A percentile compares a stretch with the other conserved stretches of the same genome.
Conservation (phyloP, 2,888 invertebrate species). For the Beris chalybata region DNA sequence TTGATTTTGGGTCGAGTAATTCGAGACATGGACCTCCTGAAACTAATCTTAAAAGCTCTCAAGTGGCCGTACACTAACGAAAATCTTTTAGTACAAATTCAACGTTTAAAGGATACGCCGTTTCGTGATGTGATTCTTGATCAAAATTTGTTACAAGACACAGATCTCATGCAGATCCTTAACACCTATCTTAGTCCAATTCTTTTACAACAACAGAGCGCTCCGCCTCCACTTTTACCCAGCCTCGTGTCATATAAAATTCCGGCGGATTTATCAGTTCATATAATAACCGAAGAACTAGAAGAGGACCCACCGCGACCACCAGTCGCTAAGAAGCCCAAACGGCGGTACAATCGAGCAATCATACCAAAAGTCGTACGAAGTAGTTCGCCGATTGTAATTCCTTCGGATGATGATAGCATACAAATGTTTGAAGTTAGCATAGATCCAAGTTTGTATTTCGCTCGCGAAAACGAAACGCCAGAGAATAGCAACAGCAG, state of each 20-base stretch:
- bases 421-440: slow-evolving; percentile 42
- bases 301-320: slow-evolving; percentile 37
- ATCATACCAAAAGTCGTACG: neutral
- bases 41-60: slow-evolving; percentile 53
- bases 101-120: slow-evolving; percentile 49
- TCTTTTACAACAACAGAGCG: slow-evolving; percentile 26
- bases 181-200: slow-evolving; percentile 48
- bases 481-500: slow-evolving; percentile 23
- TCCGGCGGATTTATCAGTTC: slow-evolving; percentile 54
- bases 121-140: slow-evolving; percentile 53
- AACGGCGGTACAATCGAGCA: neutral
- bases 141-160: slow-evolving; percentile 52
- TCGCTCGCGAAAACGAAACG: slow-evolving; percentile 37
- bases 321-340: neutral
- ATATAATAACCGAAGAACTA: slow-evolving; percentile 50
- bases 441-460: slow-evolving; percentile 43
- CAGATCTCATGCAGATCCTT: slow-evolving; percentile 53
- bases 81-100: slow-evolving; percentile 50
- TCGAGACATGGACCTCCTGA: slow-evolving; percentile 52
- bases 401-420: slow-evolving; percentile 43
- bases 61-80: slow-evolving; percentile 52
- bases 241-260: slow-evolving; percentile 51
- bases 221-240: slow-evolving; percentile 39
- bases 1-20: slow-evolving; percentile 53
- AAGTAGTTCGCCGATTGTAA: slow-evolving; percentile 15